Conservation (phyloP, 2,113 vertebrate genomes). For the Terrapene triunguis region DNA sequence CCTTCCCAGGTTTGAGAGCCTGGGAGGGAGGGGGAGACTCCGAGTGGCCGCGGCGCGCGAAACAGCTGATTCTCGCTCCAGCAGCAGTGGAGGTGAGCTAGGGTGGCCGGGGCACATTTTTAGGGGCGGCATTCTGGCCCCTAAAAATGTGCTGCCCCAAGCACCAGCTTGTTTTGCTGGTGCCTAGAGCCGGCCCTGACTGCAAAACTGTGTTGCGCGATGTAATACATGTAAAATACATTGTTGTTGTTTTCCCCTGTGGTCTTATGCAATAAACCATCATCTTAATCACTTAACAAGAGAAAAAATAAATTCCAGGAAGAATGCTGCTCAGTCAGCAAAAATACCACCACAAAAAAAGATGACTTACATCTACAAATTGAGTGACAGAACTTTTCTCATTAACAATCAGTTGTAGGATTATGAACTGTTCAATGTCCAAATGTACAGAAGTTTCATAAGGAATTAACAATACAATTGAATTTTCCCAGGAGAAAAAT, state of each 20-base stretch:
- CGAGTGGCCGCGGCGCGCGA: no score
- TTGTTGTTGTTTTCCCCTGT: neutral
- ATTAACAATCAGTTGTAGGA: neutral
- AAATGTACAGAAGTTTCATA: neutral
- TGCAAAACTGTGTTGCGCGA: fast-evolving
- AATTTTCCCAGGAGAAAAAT: neutral
- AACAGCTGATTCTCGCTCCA: no score
- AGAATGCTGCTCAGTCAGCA: neutral
- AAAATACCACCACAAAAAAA: neutral
- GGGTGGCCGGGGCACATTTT: no score
- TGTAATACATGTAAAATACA: neutral
- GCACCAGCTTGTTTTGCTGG: no score
- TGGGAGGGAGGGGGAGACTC: no score
- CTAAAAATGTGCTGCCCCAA: no score
- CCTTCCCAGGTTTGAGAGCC: no score
- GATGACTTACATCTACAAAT: neutral
- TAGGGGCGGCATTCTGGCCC: no score
- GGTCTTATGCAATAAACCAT: neutral
- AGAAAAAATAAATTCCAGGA: neutral
- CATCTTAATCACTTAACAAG: neutral
- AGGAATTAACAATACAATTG: neutral
- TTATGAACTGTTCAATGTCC: neutral
- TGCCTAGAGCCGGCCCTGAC: no score
- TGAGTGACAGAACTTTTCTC: neutral
- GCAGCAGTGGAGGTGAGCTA: no score